Evolutionary conservation across 2,113 vertebrate genomes (phyloP), one percentile per base, ranked within the genome.

Genomic region (Pachypanchax playfairii): DNA sequence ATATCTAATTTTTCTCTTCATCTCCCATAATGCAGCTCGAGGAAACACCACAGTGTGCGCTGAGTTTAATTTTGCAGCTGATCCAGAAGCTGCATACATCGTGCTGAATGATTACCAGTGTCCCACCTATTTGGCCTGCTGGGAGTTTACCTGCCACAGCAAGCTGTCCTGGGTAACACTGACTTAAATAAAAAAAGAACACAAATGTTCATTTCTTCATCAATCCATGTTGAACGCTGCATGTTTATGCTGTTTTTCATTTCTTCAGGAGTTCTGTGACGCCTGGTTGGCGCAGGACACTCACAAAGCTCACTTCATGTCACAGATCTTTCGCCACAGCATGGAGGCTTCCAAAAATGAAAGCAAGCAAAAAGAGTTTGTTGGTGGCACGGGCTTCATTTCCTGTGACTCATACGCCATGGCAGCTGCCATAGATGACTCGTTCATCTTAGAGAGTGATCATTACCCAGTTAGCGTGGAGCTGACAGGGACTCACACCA

Each of bases 31-130:
- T 20, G 20, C 31, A 93, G 93, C 87, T 41, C 88, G 88, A 62
- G 92, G 92, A 64, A 94, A 94, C 83, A 69, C 36, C 1, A 91
- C 90, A 0, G 51, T 90, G 5, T 93, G 91, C 46, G 80, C 73
- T 0, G 93, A 94, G 75, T 93, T 90, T 69, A 93, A 93, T 67
- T 95, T 95, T 67, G 54, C 83, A 17, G 85, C 85, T 6, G 92
- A 94, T 65, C 91, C 93, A 42, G 93, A 93, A 84, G 93, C 92
- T 57, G 92, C 91, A 3, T 91, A 91, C 68, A 79, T 92, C n/a
- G 91, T 94, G 2, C 89, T 93, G 25, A 93, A 92, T 25, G 88
- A 92, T 2, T 91, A 85, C 70, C 69, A 33, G n/a, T 94, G 90
- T 65, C 91, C 89, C 28, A 90, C 78, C 18, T 91, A 92, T 77